Evolutionary conservation across 2,113 vertebrate genomes (phyloP).

Genomic region (Chloropsis cyanopogon): DNA sequence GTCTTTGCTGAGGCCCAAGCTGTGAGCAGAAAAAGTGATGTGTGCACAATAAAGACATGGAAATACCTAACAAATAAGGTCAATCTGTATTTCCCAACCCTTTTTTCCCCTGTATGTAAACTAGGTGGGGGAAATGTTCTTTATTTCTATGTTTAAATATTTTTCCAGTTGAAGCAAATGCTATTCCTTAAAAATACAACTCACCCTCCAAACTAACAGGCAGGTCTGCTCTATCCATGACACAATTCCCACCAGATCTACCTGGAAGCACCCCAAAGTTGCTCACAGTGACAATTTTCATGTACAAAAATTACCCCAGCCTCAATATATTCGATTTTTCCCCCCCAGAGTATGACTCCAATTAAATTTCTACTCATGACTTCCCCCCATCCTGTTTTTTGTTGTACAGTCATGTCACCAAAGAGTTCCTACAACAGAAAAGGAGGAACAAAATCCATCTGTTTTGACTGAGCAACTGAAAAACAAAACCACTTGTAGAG

Average conservation of each 20-base stretch:
- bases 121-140: neutral
- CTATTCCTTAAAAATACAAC: neutral
- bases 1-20: neutral
- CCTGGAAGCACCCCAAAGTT: neutral
- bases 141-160: neutral
- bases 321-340: neutral
- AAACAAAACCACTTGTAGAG: neutral
- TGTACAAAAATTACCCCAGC: neutral
- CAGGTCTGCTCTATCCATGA: neutral
- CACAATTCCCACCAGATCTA: neutral
- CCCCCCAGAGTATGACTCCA: neutral
- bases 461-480: neutral
- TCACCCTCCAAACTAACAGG: neutral
- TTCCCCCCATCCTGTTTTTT: neutral
- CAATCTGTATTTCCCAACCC: neutral
- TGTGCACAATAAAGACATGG: neutral
- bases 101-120: neutral
- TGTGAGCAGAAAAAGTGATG: neutral
- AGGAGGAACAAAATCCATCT: neutral
- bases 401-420: neutral
- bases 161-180: neutral
- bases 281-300: neutral
- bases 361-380: neutral
- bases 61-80: neutral
- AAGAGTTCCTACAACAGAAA: neutral